Conservation (phyloP, 2,888 invertebrate genomes). For the Sphaerophoria rueppellii region DNA sequence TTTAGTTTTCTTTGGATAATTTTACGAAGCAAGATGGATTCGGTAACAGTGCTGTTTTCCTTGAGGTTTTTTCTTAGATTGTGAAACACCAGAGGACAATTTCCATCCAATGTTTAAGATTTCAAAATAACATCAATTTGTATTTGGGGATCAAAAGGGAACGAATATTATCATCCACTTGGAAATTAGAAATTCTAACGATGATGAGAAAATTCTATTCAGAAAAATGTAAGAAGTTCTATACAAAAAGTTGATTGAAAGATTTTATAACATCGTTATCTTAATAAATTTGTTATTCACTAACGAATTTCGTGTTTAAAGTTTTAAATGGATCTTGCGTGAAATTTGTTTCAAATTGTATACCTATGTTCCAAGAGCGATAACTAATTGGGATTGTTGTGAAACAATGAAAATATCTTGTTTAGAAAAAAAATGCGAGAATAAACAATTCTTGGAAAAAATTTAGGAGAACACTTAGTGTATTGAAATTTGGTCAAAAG, state of each 20-base stretch:
- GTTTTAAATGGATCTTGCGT: not conserved
- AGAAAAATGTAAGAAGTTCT: not conserved
- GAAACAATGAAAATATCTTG: too few relatives aligned
- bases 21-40: slow-evolving; percentile 21
- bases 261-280: slow-evolving; percentile 10
- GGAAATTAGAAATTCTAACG: slow-evolving; percentile 48
- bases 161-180: not conserved
- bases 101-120: slow-evolving; percentile 43
- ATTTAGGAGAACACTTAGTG: too few relatives aligned
- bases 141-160: slow-evolving; percentile 50
- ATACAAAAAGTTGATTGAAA: slow-evolving; percentile 13
- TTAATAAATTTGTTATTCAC: not conserved
- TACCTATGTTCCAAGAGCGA: too few relatives aligned
- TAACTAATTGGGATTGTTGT: too few relatives aligned
- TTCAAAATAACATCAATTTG: slow-evolving; percentile 44
- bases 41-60: slow-evolving; percentile 9
- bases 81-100: slow-evolving; percentile 53
- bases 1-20: slow-evolving; percentile 54
- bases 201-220: not conserved
- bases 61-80: slow-evolving; percentile 12
- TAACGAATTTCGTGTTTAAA: slow-evolving; percentile 3
- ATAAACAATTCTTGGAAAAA: too few relatives aligned
- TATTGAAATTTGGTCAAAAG: too few relatives aligned
- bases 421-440: too few relatives aligned
- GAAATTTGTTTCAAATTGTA: not conserved